Evolutionary conservation across 1,140 invertebrate genomes (phyloP), one percentile per base, ranked within the genome.

Genomic region (Orussus abietinus): DNA sequence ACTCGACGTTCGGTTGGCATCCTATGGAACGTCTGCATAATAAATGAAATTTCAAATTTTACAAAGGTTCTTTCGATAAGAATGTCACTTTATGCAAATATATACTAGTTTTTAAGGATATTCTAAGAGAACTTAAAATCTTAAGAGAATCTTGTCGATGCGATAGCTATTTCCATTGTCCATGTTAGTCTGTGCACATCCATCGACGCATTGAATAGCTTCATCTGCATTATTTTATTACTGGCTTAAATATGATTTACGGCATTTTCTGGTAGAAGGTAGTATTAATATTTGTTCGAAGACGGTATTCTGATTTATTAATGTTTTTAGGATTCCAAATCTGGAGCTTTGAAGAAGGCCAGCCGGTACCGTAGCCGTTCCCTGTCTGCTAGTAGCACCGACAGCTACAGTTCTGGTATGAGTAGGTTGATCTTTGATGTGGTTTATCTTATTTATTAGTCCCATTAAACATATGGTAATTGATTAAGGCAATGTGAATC

Each of bases 371-470:
- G 90, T 30, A 92, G 88, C 66, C 80, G 91, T 28, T 93, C 91
- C 0, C 73, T 93, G 4, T 94, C 90, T 20, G 90, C 90, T n/a
- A 93, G 90, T 11, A 94, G 90, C 22, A 92, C 90, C 25, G 91
- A 94, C 66, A 93, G 90, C 18, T 93, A 92, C 71, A 92, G 89
- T 66, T 94, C 89, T 45, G 86, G 86, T 88, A 80, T 57, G 72
- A 49, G 38, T 37, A n/a, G n/a, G n/a, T n/a, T n/a, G n/a, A n/a
- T n/a, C n/a, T n/a, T n/a, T n/a, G n/a, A n/a, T n/a, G n/a, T n/a
- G n/a, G n/a, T n/a, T n/a, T n/a, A n/a, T n/a, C n/a, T n/a, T n/a
- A n/a, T n/a, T n/a, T n/a, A n/a, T n/a, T n/a, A n/a, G n/a, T n/a
- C n/a, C n/a, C n/a, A n/a, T n/a, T n/a, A n/a, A n/a, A n/a, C n/a